Evolutionary conservation across 2,797 vertebrate species (phyloP), one percentile per base, ranked within the genome.

Genomic region (Thunnus albacares): DNA sequence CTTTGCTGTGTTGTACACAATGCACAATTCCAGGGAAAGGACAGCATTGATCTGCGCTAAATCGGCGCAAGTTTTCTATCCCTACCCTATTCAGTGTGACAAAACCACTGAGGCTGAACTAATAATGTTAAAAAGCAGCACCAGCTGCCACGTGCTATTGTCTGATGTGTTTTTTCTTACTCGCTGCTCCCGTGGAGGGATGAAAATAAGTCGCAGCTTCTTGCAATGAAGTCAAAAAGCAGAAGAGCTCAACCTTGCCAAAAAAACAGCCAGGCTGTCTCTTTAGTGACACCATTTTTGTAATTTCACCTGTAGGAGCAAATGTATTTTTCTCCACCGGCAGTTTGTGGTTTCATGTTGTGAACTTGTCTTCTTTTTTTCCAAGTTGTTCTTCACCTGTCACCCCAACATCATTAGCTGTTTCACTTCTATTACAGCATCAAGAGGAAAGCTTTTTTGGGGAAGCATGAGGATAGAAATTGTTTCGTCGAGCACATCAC

Each of bases 51-150:
- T 93, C 86, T 85, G 75, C 66, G n/a, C 76, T 86, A 91, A 90
- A 91, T 90, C 85, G 47, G 84, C 52, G 47, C 71, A 81, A 71
- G 73, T 93, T 91, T 89, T 88, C 85, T 75, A 80, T 91, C 84
- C 81, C 20, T 60, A 30, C 72, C 77, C 85, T 83, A 83, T 90
- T 68, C 65, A 15, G 82, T 90, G 87, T 93, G 91, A 93, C 92
- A 94, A 93, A 92, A 80, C 81, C 74, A 17, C 80, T 72, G 70
- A 79, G 80, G 87, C 87, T 63, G 85, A 94, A 93, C 92, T 92
- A 93, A 95, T 92, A 83, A 66, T 61, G 83, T 89, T 79, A 86
- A 90, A 90, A 89, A 82, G 84, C 85, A 75, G 80, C 85, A 71
- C 74, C 74, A 68, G 82, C 76, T 22, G 73, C 81, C 81, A 53